A percentile compares a stretch with the other conserved stretches of the same genome.
These are phyloP conservation scores for Oligia latruncula DNA, from an alignment of 2,888 invertebrate genomes.

Conservation along the genomic window DNA sequence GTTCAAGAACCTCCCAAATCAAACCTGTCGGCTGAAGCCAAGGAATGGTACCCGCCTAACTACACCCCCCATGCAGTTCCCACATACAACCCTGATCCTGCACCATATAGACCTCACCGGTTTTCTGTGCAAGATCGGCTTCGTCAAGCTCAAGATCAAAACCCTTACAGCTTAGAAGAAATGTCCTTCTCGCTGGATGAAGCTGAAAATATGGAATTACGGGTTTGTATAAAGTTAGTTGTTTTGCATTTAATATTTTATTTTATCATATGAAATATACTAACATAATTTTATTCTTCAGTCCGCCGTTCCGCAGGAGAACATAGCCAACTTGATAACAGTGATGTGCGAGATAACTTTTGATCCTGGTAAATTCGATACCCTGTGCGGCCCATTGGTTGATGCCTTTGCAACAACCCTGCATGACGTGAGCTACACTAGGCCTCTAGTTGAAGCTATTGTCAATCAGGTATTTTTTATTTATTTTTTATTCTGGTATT, in stretches of 20 bases:
- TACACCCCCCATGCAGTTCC: conserved; percentile 82
- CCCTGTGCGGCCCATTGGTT: conserved; percentile 92
- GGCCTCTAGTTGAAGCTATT: conserved; percentile 92
- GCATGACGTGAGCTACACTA: conserved; percentile 91
- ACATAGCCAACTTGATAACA: conserved; percentile 91
- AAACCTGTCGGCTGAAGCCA: conserved; percentile 89
- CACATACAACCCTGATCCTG: conserved; percentile 78
- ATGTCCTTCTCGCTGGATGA: conserved; percentile 86
- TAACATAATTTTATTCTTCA: conserved; percentile 41
- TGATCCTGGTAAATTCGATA: conserved; percentile 94
- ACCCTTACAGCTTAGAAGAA: conserved; percentile 84
- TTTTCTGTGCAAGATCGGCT: conserved; percentile 87
- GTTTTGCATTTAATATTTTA: conserved; percentile 6
- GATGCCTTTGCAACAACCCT: conserved; percentile 92
- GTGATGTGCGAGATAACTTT: conserved; percentile 94
- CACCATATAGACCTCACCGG: conserved; percentile 80
- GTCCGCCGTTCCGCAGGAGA: conserved; percentile 78
- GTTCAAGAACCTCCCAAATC: conserved; percentile 82
- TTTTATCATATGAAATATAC: conserved; percentile 12
- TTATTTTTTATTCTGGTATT: background rate
- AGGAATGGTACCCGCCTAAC: conserved; percentile 91
- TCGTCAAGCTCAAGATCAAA: conserved; percentile 86
- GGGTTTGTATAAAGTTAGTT: conserved; percentile 73
- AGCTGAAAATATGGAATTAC: conserved; percentile 83
- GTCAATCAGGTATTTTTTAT: conserved; percentile 90